Percentiles rank a stretch among this genome's conserved stretches.
Evolutionary conservation across 1,140 invertebrate species (phyloP).

Genomic region (Microplitis mediator): DNA sequence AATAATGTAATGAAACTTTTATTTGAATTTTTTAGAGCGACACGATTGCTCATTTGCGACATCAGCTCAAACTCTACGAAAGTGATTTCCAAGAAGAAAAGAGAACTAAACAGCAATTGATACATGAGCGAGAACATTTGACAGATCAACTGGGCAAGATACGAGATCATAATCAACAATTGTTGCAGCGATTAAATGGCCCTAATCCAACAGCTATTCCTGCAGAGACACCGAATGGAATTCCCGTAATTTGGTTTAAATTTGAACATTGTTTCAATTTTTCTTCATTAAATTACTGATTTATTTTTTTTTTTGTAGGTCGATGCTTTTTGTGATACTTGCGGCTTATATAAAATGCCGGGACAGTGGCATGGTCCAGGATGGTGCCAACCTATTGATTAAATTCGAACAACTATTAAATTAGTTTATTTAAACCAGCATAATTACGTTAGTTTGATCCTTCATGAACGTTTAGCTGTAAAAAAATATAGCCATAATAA

Average conservation of each 20-base stretch:
- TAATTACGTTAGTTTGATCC: too few species aligned
- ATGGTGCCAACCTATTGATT: slow-evolving; percentile 21
- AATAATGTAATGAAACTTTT: too few species aligned
- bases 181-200: slow-evolving; percentile 17
- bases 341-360: slow-evolving; percentile 16
- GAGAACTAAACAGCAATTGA: background rate
- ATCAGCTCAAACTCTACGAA: slow-evolving; percentile 10
- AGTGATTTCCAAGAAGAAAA: slow-evolving; percentile 19
- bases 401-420: background rate
- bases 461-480: too few species aligned
- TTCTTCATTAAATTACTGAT: background rate
- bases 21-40: background rate
- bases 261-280: background rate
- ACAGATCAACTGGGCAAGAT: slow-evolving; percentile 7
- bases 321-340: slow-evolving; percentile 14
- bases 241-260: background rate
- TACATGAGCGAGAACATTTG: slow-evolving; percentile 8
- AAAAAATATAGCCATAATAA: too few species aligned
- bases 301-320: background rate
- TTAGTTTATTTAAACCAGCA: too few species aligned
- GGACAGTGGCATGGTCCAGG: slow-evolving; percentile 25
- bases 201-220: slow-evolving; percentile 1
- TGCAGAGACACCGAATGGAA: background rate
- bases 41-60: background rate
- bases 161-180: slow-evolving; percentile 12